These are phyloP conservation scores for Zingel zingel DNA, from an alignment of 2,113 vertebrate genomes.

Conservation along the genomic window DNA sequence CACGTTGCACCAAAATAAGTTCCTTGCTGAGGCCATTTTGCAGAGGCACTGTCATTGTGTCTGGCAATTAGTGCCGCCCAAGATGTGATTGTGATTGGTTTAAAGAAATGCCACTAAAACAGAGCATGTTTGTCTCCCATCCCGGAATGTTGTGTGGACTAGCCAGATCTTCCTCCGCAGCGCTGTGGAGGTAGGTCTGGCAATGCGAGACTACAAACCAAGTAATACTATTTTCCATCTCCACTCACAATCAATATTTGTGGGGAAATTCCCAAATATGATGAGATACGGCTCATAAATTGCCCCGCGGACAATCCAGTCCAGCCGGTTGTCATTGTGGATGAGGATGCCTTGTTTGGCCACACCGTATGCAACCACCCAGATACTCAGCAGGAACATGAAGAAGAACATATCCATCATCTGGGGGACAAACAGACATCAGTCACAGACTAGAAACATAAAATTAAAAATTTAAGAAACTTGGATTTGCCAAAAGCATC, in stretches of 20 bases:
- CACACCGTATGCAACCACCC: constrained; percentile 97
- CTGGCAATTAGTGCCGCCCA: too few species aligned
- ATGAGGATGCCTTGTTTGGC: constrained; percentile 97
- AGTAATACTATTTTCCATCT: neutral
- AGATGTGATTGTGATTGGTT: too few species aligned
- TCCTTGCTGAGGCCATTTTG: too few species aligned
- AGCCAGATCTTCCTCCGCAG: too few species aligned
- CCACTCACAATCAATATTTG: constrained; percentile 90
- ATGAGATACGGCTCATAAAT: constrained; percentile 95
- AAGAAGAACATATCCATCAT: constrained; percentile 99
- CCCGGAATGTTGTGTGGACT: too few species aligned
- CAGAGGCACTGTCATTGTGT: too few species aligned
- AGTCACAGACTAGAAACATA: neutral
- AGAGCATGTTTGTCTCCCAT: too few species aligned
- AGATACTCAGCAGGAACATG: constrained; percentile 96
- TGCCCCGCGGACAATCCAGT: constrained; percentile 93
- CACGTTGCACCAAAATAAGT: too few species aligned
- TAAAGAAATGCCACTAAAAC: too few species aligned
- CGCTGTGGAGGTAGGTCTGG: too few species aligned
- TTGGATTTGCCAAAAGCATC: neutral
- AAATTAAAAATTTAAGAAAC: neutral
- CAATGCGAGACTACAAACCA: neutral
- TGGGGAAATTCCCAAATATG: constrained; percentile 93
- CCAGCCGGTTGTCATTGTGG: constrained; percentile 90
- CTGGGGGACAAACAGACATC: constrained; percentile 73